These are phyloP conservation scores for Parauchenoglanis ngamensis DNA, from an alignment of 2,797 vertebrate species.

Conservation along the genomic window DNA sequence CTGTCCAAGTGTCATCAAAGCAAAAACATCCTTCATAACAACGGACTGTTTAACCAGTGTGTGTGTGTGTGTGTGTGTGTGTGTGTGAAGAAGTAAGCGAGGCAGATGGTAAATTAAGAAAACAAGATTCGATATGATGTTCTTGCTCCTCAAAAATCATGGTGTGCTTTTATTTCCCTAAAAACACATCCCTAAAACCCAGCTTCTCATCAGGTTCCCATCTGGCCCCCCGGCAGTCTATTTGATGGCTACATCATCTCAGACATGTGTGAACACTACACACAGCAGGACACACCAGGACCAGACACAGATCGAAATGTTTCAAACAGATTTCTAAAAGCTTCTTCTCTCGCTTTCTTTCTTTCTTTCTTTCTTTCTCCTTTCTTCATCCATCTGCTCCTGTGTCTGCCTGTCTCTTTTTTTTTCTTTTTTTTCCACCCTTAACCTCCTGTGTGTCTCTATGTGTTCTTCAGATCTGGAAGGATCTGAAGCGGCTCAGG, in stretches of 20 bases:
- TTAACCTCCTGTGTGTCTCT: background rate
- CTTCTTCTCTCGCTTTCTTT: background rate
- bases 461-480: background rate
- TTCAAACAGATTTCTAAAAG: conserved; percentile 32
- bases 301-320: conserved; percentile 33
- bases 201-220: background rate
- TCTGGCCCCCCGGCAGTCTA: background rate
- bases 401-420: background rate
- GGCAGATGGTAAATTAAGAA: background rate
- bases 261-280: background rate
- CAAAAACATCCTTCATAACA: conserved; percentile 2
- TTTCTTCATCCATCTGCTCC: background rate
- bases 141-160: background rate
- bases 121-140: conserved; percentile 3
- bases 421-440: background rate
- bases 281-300: conserved; percentile 31
- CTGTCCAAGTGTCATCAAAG: conserved; percentile 24
- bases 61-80: background rate
- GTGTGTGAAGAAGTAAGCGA: background rate
- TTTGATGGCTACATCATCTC: conserved; percentile 2
- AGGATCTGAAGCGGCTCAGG: background rate
- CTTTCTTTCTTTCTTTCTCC: background rate
- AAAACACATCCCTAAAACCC: background rate
- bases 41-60: background rate
- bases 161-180: background rate